Evolutionary conservation across 2,113 vertebrate genomes (phyloP), one percentile per base, ranked within the genome.

Genomic region (Pholis gunnellus): DNA sequence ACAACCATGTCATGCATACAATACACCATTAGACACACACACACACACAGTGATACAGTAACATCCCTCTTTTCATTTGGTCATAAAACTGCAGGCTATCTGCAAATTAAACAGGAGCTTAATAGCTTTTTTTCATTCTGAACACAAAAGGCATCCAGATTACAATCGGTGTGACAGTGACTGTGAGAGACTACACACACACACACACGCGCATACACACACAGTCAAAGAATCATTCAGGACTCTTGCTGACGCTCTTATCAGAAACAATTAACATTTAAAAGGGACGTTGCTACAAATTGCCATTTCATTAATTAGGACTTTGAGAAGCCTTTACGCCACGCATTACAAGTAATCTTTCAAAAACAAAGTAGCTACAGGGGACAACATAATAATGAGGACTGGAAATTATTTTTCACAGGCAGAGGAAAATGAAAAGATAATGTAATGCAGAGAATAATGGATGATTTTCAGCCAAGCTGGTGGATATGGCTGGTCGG

Each of bases 191-290:
- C 22, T 9, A 52, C 67, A 50, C 52, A 42, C 70, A 40, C 38
- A 20, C n/a, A 44, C 38, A 46, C 10, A 38, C 8, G 36, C 42
- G 34, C 25, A 34, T 40, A 61, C 40, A 36, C 25, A 61, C 46
- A 56, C 48, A 65, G 48, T 70, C 56, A 71, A 15, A 79, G 78
- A 73, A 80, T 75, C 34, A 74, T 79, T 78, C 68, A 52, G 57
- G 70, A 68, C 9, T 77, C 73, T 72, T 79, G 60, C 83, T 78
- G 69, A 80, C 29, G 38, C 54, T 90, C 86, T 92, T 92, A 91
- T 92, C 89, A 85, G 71, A 70, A 87, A 79, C 83, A 93, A 88
- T 92, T 90, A 88, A 74, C n/a, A 27, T 89, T 91, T 87, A 79
- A 91, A 82, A 85, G 79, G 60, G 52, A 86, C 1, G 69, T 65